Evolutionary conservation across 2,888 invertebrate species (phyloP).

Genomic region (Acleris laterana): DNA sequence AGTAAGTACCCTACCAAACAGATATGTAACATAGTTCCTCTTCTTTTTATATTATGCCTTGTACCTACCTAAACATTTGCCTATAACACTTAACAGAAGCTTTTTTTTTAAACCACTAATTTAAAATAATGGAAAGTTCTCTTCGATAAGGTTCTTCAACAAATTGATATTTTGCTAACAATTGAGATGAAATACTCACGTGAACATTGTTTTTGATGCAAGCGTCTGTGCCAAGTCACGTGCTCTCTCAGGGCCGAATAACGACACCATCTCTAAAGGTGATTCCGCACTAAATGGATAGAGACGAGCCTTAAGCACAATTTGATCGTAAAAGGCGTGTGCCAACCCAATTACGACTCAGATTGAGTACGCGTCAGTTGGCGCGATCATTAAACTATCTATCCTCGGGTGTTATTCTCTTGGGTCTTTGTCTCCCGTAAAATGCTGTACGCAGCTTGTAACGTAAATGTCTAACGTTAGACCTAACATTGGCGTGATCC

Average conservation of each 20-base stretch:
- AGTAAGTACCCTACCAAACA: too few species aligned
- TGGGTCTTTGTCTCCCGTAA: too few species aligned
- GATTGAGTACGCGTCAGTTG: constrained; percentile 65
- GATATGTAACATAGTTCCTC: too few species aligned
- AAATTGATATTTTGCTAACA: background rate
- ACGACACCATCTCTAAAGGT: constrained; percentile 48
- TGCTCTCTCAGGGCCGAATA: constrained; percentile 39
- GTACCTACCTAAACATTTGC: too few species aligned
- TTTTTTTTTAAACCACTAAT: too few species aligned
- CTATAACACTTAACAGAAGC: too few species aligned
- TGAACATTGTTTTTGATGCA: constrained; percentile 6
- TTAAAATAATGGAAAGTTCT: too few species aligned
- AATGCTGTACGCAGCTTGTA: too few species aligned
- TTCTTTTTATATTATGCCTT: too few species aligned
- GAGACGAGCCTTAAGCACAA: constrained; percentile 48
- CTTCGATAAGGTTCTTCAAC: too few species aligned
- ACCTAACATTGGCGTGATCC: too few species aligned
- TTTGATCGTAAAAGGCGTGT: constrained; percentile 67
- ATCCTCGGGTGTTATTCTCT: constrained; percentile 1
- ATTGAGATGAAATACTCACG: background rate
- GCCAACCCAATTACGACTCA: constrained; percentile 65
- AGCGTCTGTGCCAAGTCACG: constrained; percentile 25
- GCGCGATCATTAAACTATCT: constrained; percentile 59
- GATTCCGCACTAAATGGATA: constrained; percentile 53
- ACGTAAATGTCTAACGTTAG: too few species aligned